Base-by-base conservation (phyloP, 2,888 invertebrate species). In the Heterodera filipjevi region DNA sequence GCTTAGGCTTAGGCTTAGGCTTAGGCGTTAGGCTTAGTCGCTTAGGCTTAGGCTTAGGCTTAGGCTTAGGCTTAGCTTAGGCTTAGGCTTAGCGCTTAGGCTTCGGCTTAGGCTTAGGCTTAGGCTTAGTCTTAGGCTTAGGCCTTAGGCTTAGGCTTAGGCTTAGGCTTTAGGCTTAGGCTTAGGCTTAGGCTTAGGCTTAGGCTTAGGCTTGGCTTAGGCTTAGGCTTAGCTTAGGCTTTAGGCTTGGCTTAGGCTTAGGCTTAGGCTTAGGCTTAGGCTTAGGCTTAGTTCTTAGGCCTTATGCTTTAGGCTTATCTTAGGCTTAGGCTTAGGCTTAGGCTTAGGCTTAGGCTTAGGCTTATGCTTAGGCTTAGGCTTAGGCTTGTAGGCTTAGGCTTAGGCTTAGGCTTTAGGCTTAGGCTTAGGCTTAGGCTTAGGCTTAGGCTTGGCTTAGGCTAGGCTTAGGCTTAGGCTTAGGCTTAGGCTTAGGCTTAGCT, bases 401-500 rank as follows among this genome's bases (percentile, higher is more conserved):
- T 77, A 77, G 77, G 77, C 77, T 77, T 77, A 77, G 77, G 77
- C 77, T 74, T 73, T 76, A 49, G 49, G 49, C 49, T 49, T 77
- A 39, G 39, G 39, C 39, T 39, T 39, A 39, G 39, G 39, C 39
- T 39, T 39, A 39, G 39, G 39, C 39, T 39, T 39, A 39, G 39
- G 39, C 39, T 77, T 73, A 71, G 77, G 72, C 71, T 77, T 22
- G 71, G 77, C 78, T 64, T 78, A 78, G 78, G 73, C 76, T 75
- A 66, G 35, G 79, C 44, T 27, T 79, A 35, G 78, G 79, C 68
- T 79, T 78, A 79, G 68, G 77, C 44, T 79, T 79, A 77, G 72
- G 76, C 76, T 80, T 80, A 80, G 80, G 79, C 81, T 70, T 80
- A 80, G 76, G n/a, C n/a, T n/a, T n/a, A n/a, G 71, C 81, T 79